Percentiles rank a stretch among this genome's conserved stretches.
phyloP scores from a whole-genome alignment of 1,140 invertebrate species.

The Drosophila athabasca region DNA sequence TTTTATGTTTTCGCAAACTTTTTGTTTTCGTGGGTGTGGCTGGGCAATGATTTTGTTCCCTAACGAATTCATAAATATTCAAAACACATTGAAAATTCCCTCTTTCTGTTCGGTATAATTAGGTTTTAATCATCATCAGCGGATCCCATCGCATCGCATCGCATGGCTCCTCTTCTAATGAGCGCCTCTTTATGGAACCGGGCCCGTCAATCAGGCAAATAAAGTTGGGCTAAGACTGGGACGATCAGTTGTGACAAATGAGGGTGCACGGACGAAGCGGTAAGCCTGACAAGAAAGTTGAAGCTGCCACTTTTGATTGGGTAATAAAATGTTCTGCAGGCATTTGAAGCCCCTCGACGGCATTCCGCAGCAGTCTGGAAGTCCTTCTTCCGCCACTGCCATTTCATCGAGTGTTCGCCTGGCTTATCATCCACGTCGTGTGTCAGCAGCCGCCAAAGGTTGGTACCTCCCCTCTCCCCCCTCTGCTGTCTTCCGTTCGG shows the following conservation, averaged over 20 bases:
- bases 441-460: slow-evolving; percentile 66
- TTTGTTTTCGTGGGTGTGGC: slow-evolving; percentile 37
- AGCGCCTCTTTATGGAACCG: slow-evolving; percentile 19
- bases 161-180: too few relatives aligned
- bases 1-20: slow-evolving; percentile 52
- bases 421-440: slow-evolving; percentile 73
- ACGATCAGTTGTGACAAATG: slow-evolving; percentile 72
- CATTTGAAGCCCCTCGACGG: not conserved
- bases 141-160: too few relatives aligned
- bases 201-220: slow-evolving; percentile 51
- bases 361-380: slow-evolving; percentile 18
- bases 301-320: slow-evolving; percentile 13
- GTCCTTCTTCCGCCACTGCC: slow-evolving; percentile 5
- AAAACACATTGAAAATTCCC: slow-evolving; percentile 80
- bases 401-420: slow-evolving; percentile 64
- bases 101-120: slow-evolving; percentile 62
- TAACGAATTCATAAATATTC: slow-evolving; percentile 79
- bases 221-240: slow-evolving; percentile 31
- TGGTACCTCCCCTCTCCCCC: slow-evolving; percentile 27
- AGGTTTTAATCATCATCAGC: slow-evolving; percentile 73
- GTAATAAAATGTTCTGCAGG: slow-evolving; percentile 39
- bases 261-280: slow-evolving; percentile 32
- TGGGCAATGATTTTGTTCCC: slow-evolving; percentile 23
- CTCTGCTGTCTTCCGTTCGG: slow-evolving; percentile 3
- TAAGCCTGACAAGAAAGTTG: slow-evolving; percentile 28